Conservation (phyloP, 2,888 invertebrate species). For the Pandemis cinnamomeana region DNA sequence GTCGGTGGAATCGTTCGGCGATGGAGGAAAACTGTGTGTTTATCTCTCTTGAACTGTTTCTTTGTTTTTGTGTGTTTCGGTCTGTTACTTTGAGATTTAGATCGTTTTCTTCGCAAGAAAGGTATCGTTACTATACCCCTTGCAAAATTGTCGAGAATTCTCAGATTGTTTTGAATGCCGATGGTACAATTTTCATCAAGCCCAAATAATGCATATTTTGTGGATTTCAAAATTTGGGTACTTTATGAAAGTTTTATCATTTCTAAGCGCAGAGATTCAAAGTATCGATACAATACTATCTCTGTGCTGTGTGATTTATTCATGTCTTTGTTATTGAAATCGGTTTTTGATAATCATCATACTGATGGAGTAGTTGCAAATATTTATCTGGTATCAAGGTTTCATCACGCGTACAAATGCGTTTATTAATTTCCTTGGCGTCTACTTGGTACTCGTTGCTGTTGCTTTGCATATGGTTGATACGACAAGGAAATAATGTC, state of each 20-base stretch:
- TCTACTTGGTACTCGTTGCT: no score
- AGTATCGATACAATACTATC: conserved; percentile 76
- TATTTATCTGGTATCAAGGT: no score
- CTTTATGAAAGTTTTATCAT: conserved; percentile 55
- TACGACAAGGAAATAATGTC: background rate
- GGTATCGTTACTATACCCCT: conserved; percentile 73
- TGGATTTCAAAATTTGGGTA: background rate
- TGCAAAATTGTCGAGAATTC: conserved; percentile 40
- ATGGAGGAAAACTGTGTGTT: conserved; percentile 56
- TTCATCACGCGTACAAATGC: no score
- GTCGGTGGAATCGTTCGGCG: conserved; percentile 69
- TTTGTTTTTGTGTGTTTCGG: conserved; percentile 54
- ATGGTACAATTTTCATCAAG: conserved; percentile 55
- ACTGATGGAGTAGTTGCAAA: background rate
- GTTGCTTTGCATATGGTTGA: background rate
- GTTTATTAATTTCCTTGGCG: no score
- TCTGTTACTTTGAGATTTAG: conserved; percentile 22
- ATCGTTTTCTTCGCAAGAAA: conserved; percentile 55
- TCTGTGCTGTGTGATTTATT: conserved; percentile 61
- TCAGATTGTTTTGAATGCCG: conserved; percentile 50
- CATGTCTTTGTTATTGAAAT: conserved; percentile 44
- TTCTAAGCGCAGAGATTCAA: conserved; percentile 59
- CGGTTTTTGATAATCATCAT: conserved; percentile 27
- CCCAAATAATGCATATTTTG: background rate
- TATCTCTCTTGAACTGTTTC: conserved; percentile 61